phyloP scores from a whole-genome alignment of 2,888 invertebrate species.

The Dascillus cervinus region DNA sequence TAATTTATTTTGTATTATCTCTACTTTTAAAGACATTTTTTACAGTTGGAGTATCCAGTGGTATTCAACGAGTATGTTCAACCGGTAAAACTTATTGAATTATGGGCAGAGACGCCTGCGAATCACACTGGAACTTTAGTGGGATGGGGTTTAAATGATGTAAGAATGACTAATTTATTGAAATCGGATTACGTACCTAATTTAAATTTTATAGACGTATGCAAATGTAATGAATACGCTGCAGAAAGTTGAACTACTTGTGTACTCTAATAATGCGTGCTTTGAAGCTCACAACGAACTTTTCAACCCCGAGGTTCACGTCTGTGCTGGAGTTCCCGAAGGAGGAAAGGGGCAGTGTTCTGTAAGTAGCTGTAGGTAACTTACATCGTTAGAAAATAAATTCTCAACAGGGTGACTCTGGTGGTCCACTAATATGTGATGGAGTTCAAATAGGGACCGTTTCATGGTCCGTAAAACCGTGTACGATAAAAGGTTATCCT shows the following conservation, averaged over 20 bases:
- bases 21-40: too few species aligned
- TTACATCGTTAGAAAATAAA: constrained; percentile 1
- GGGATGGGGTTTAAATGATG: constrained; percentile 35
- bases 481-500: constrained; percentile 38
- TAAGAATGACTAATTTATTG: constrained; percentile 1
- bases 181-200: too few species aligned
- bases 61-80: constrained; percentile 6
- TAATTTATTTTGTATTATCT: too few species aligned
- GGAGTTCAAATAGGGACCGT: constrained; percentile 41
- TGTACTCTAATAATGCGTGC: constrained; percentile 39
- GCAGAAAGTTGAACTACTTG: constrained; percentile 37
- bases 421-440: constrained; percentile 39
- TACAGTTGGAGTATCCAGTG: constrained; percentile 9
- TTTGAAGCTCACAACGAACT: constrained; percentile 22
- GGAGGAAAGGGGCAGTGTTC: constrained; percentile 46
- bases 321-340: constrained; percentile 45
- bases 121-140: constrained; percentile 27
- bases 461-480: constrained; percentile 44
- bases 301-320: constrained; percentile 31
- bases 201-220: too few species aligned
- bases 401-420: constrained; percentile 31
- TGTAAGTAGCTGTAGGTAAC: constrained; percentile 26
- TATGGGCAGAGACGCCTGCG: constrained; percentile 2
- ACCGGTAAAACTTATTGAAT: constrained; percentile 12
- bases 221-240: constrained; percentile 33